Evolutionary conservation across 2,888 invertebrate species (phyloP), one percentile per base, ranked within the genome.

Genomic region (Ommatoiulus sabulosus): DNA sequence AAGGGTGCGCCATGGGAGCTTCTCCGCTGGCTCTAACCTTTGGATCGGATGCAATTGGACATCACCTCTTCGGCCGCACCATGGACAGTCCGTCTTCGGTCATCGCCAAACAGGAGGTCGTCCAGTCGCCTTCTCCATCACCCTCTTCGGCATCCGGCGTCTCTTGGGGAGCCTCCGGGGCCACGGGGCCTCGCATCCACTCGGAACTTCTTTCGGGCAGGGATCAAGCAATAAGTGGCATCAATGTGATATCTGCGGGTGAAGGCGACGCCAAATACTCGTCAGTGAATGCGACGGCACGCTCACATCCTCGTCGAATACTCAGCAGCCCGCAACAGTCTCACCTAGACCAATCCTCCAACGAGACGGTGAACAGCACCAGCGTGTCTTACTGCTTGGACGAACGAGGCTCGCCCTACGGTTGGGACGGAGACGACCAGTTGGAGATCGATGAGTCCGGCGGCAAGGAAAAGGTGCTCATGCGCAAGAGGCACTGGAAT

Each of bases 311-410:
- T 57, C 52, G 86, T n/a, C 52, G 35, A 17, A n/a, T 88, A n/a
- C 35, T 87, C 35, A n/a, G 84, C 72, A 84, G 85, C 46, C 88
- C 84, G 0, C 86, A 52, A 57, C 88, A 86, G 86, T 87, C 87
- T 17, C 88, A 86, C 44, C 44, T 89, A 52, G 88, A 89, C 52
- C 88, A 88, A 17, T 89, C 89, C 48, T 89, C 89, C 72, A 89
- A 89, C 48, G 89, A 89, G 72, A 89, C 89, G n/a, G 87, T 88
- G 35, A 89, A 89, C 85, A 89, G 89, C 89, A 85, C 89, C 46
- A 89, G 90, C n/a, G 89, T 87, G 35, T 87, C 89, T n/a, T 90
- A 88, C 88, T 86, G 89, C 24, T 86, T 88, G 57, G 90, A 90
- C 46, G 90, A 88, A 20, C 46, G 90, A 44, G 88, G 52, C 35